These are phyloP conservation scores for Apteryx owenii DNA, from an alignment of 2,113 vertebrate genomes.

Conservation along the genomic window DNA sequence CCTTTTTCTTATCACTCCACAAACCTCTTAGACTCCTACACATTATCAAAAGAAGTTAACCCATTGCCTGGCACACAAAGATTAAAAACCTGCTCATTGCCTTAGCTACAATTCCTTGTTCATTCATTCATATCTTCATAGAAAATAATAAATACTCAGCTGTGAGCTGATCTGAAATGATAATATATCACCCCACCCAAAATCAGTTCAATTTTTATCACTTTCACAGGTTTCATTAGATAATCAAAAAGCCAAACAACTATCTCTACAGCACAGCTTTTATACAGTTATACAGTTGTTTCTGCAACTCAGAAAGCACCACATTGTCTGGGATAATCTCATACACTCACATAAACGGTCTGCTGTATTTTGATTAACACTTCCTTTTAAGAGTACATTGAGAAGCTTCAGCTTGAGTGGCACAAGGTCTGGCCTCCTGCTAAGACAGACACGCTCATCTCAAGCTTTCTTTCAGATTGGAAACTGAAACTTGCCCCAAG, in stretches of 20 bases:
- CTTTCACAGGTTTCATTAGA: slow-evolving; percentile 32
- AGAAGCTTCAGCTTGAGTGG: background rate
- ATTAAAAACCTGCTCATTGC: slow-evolving; percentile 6
- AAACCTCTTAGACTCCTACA: background rate
- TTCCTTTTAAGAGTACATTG: slow-evolving; percentile 18
- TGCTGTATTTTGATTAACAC: slow-evolving; percentile 51
- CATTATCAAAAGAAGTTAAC: background rate
- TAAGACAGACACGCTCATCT: background rate
- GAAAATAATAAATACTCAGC: background rate
- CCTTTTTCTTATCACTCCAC: slow-evolving; percentile 1
- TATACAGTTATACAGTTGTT: background rate
- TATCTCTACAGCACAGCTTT: background rate
- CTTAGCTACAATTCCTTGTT: background rate
- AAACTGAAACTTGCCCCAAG: background rate
- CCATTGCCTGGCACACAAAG: background rate
- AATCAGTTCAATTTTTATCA: slow-evolving; percentile 36
- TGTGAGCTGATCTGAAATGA: slow-evolving; percentile 21
- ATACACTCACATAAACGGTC: slow-evolving; percentile 28
- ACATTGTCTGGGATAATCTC: slow-evolving; percentile 35
- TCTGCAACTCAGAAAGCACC: slow-evolving; percentile 29
- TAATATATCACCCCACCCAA: background rate
- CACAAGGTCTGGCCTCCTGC: background rate
- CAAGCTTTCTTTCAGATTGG: background rate
- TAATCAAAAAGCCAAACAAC: background rate
- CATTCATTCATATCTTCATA: background rate